Evolutionary conservation across 1,140 invertebrate genomes (phyloP), one percentile per base, ranked within the genome.

Genomic region (Diuraphis noxia): DNA sequence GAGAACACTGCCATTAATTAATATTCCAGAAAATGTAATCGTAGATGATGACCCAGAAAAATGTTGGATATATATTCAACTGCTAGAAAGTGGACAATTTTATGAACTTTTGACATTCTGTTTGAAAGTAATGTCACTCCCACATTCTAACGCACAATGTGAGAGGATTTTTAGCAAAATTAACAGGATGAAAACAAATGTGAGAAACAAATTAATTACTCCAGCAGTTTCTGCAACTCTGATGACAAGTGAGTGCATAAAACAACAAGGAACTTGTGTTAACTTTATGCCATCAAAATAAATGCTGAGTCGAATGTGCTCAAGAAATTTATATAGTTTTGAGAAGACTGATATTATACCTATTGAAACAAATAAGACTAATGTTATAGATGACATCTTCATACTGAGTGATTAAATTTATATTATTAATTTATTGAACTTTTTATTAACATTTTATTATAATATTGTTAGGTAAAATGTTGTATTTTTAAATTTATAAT

Each of bases 321-420:
- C 63, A 72, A 72, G 25, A n/a, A 72, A 72, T 72, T 72, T 72
- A 72, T 72, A 72, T 72, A 72, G 25, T 72, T 72, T n/a, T 72
- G 63, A n/a, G 5, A 72, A 72, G 63, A 72, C 30, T 34, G 63
- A n/a, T 72, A n/a, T 72, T 72, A n/a, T 72, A n/a, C 52, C 52
- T 56, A 56, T 56, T 56, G 52, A 56, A 56, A 30, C 52, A 56
- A 56, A 56, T 56, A 56, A 56, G 52, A 56, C 52, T 56, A 56
- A 56, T 56, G 52, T 56, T 56, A 56, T 56, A 56, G 52, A 56
- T 30, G 63, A 72, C 63, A 72, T n/a, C n/a, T 72, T 72, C 63
- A 72, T 72, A 72, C 25, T 72, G 63, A 72, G 30, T 72, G 63
- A 72, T n/a, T 72, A n/a, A 72, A 72, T 72, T 34, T 72, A 72